Base-by-base conservation (phyloP, 2,113 vertebrate species). In the Nymphicus hollandicus region DNA sequence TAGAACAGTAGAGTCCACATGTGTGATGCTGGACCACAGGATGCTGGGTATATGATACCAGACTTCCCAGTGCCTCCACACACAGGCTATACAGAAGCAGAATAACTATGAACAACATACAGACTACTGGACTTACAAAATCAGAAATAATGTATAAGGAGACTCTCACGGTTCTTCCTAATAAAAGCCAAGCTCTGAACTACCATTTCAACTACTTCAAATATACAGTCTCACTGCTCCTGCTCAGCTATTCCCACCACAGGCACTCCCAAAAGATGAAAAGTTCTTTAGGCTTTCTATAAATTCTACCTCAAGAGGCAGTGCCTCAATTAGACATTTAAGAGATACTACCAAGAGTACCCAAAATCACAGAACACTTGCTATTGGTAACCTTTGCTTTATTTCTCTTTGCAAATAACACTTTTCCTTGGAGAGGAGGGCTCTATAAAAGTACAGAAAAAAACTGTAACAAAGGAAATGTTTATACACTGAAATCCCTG, bases 121-220 rank as follows among this genome's bases (percentile, higher is more conserved):
- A 85, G 19, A 28, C 17, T 7, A 1, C 0, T 12, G 7, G 25
- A 46, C 13, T 44, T 13, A 37, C 0, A 3, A 70, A 81, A 85
- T 72, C 22, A 31, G n/a, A 82, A 92, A 68, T 31, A 20, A 80
- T 73, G 4, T 12, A 44, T 82, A 31, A 87, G 60, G 47, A 95
- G 73, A 44, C 23, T 56, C 33, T 81, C 61, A 68, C 1, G 1
- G 20, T 16, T 85, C 70, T 64, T 44, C 61, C 56, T 31, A 73
- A 33, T 25, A 91, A 79, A 68, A 92, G 22, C 11, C 55, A 71
- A 81, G 31, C 76, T 63, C 72, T 52, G 66, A 88, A 43, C 31
- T 65, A 71, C 18, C 31, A 41, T 53, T 84, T 64, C 22, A 74
- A 46, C 69, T 68, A 4, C 27, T 87, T 92, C 50, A 86, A 91